A percentile compares a stretch with the other conserved stretches of the same genome.
Conservation (phyloP, 2,113 vertebrate species). For the Aplodontia rufa region DNA sequence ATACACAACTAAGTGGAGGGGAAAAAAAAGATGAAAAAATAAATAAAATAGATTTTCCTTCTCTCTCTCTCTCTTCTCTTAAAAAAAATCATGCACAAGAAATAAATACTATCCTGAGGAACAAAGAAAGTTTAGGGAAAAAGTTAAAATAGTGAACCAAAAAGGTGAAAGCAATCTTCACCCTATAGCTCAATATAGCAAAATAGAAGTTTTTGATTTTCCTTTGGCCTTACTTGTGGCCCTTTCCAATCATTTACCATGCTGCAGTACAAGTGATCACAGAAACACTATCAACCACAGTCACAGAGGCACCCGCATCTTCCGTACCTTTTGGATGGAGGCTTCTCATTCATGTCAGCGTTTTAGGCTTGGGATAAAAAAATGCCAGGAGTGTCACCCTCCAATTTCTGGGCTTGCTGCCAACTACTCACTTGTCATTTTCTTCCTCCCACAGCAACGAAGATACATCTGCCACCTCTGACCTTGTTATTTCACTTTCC, state of each 20-base stretch:
- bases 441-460: not conserved
- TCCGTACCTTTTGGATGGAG: slow-evolving; percentile 25
- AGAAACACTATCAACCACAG: not conserved
- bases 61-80: too few relatives aligned
- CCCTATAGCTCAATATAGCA: slow-evolving; percentile 7
- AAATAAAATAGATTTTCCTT: too few relatives aligned
- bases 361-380: slow-evolving; percentile 56
- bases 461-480: slow-evolving; percentile 33
- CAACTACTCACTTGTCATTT: not conserved
- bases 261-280: not conserved
- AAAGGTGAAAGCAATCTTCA: not conserved
- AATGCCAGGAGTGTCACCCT: slow-evolving; percentile 12
- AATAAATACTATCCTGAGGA: not conserved
- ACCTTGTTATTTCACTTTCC: slow-evolving; percentile 59
- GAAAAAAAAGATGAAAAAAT: too few relatives aligned
- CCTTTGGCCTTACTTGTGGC: slow-evolving; percentile 27
- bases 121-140: not conserved
- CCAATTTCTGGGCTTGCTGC: slow-evolving; percentile 61
- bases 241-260: slow-evolving; percentile 28
- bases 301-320: not conserved
- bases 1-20: too few relatives aligned
- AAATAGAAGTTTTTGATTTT: not conserved
- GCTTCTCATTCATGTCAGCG: slow-evolving; percentile 38
- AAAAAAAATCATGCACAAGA: not conserved
- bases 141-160: not conserved